Base-by-base conservation (phyloP, 2,797 vertebrate species). In the Cyclura pinguis region DNA sequence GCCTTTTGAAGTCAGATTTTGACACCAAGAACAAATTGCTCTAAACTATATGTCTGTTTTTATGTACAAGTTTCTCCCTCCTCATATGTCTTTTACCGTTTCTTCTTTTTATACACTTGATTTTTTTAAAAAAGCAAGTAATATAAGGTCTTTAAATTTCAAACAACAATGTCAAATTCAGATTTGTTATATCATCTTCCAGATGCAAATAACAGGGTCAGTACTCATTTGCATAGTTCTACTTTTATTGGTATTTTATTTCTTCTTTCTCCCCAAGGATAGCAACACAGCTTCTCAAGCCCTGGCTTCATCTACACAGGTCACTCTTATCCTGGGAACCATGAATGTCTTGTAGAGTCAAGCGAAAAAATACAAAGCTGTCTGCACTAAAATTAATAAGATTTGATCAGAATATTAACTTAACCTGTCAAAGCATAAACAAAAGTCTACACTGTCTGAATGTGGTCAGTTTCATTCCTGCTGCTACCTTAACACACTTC, bases 391-490 rank as follows among this genome's bases (percentile, higher is more conserved):
- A 62, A 22, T 20, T 69, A 78, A 59, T 14, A 80, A 35, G 82
- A 16, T 89, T 88, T 88, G 77, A 93, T 92, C 84, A 4, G 78
- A 89, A 93, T 80, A 55, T 52, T 91, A 73, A 24, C 7, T 85
- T 74, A n/a, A 62, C n/a, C 29, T 38, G 38, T 38, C 10, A 32
- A 50, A 90, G 88, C 93, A 90, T 27, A 32, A 88, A 3, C 91
- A 67, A 76, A 3, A 89, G 55, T 80, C 72, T 5, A 82, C 0
- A 20, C 88, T 80, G 24, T 12, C 64, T 35, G 89, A 9, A 35
- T 57, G 78, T 24, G 57, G n/a, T 92, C 72, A 76, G 84, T 67
- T 38, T 32, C 13, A 5, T 80, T 89, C 38, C 57, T 38, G 55
- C 32, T 0, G 50, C 29, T 6, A 57, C 85, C 22, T 29, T 84